Conservation (phyloP, 1,140 invertebrate species). For the Nomia melanderi region DNA sequence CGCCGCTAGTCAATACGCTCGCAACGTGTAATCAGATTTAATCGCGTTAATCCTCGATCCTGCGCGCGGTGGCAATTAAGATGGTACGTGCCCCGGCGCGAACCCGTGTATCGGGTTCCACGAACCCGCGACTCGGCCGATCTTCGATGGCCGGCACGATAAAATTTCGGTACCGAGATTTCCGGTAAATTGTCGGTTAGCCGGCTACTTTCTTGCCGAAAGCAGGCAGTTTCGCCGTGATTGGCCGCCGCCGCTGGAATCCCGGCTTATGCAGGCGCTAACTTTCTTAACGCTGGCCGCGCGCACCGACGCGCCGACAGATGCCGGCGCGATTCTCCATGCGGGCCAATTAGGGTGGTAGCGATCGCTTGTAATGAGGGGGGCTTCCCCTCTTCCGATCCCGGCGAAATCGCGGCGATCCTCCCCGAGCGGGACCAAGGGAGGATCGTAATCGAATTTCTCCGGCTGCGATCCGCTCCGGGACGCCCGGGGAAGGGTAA, state of each 20-base stretch:
- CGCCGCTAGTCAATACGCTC: slow-evolving; percentile 13
- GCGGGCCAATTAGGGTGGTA: slow-evolving; percentile 36
- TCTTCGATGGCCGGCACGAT: slow-evolving; percentile 28
- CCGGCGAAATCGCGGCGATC: slow-evolving; percentile 11
- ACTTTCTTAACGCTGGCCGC: slow-evolving; percentile 8
- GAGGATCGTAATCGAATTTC: background rate
- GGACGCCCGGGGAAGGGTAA: background rate
- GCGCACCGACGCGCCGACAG: slow-evolving; percentile 1
- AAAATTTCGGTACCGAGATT: slow-evolving; percentile 30
- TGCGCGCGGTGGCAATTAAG: slow-evolving; percentile 63
- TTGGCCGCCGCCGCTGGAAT: background rate
- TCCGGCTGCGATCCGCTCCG: background rate
- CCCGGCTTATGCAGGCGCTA: slow-evolving; percentile 29
- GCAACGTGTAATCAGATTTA: slow-evolving; percentile 61
- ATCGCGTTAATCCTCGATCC: slow-evolving; percentile 48
- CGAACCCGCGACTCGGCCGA: background rate
- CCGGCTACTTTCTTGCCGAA: slow-evolving; percentile 24
- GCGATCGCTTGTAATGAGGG: slow-evolving; percentile 30
- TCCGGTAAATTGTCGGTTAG: slow-evolving; percentile 21
- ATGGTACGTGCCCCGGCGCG: slow-evolving; percentile 55
- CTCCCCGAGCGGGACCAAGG: background rate
- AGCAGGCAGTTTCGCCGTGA: slow-evolving; percentile 16
- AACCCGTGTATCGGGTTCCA: background rate
- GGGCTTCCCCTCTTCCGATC: background rate
- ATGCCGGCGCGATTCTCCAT: slow-evolving; percentile 19